Evolutionary conservation across 2,797 vertebrate genomes (phyloP), one percentile per base, ranked within the genome.

Genomic region (Danio aesculapii): DNA sequence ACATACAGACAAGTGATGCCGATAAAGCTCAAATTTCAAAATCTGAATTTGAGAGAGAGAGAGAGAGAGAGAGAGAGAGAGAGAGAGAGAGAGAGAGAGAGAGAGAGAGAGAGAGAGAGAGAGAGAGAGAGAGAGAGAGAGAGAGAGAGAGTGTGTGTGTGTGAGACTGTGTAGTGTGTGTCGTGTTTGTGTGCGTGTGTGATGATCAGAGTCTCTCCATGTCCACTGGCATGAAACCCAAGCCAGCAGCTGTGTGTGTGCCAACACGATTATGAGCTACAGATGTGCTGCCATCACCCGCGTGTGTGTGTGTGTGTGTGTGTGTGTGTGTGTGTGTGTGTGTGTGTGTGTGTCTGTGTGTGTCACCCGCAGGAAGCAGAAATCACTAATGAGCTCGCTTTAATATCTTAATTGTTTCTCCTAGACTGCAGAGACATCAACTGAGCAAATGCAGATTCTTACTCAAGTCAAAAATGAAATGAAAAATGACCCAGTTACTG

Each of bases 151-250:
- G 76, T 59, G 76, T 41, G 44, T 30, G 1, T 30, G 30, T 30
- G 30, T 30, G 30, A 30, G 30, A 30, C 30, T 1, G 30, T 30
- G 30, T 3, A 30, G 30, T 30, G 30, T 30, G 30, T 30, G 30
- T 30, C 1, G 30, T 30, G 30, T 30, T 30, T 30, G 30, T 30
- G 30, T 19, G 76, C 59, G 75, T 58, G 75, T 58, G 46, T 63
- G 61, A 41, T 14, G 46, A 85, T 85, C 77, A 80, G 59, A 80
- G 71, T 55, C 52, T 17, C 44, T 21, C 14, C 17, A 13, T 43
- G 53, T 73, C 52, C 59, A 67, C n/a, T 58, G 63, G 68, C 57
- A 19, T 75, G 44, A 71, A 83, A 79, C 39, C 30, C 39, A 53
- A 75, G 46, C 57, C 70, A 75, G 75, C 52, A 62, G 64, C 68